Conservation (phyloP, 2,113 vertebrate genomes). For the Benitochromis conjunctus region DNA sequence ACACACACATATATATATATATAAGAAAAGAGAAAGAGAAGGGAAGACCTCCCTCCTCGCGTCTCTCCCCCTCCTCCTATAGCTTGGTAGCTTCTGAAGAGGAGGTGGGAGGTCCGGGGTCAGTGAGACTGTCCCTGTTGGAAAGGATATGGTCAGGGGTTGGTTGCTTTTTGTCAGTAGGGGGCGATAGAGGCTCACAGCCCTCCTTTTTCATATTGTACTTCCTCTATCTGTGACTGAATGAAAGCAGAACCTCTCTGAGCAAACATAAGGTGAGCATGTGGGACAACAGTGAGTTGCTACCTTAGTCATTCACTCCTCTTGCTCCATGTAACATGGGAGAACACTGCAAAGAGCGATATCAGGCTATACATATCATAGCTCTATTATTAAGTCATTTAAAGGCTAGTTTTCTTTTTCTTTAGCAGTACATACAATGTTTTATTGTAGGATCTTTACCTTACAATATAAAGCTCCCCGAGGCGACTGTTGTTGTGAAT, state of each 20-base stretch:
- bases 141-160: background rate
- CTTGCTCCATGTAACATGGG: background rate
- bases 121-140: constrained; percentile 20
- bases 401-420: background rate
- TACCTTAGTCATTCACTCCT: background rate
- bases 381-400: background rate
- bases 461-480: background rate
- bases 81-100: constrained; percentile 11
- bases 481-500: background rate
- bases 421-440: background rate
- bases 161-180: constrained; percentile 1
- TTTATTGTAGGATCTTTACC: background rate
- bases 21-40: constrained; percentile 70
- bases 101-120: constrained; percentile 68
- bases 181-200: constrained; percentile 26
- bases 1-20: constrained; percentile 24
- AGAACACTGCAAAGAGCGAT: background rate
- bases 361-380: background rate
- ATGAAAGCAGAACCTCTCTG: constrained; percentile 8
- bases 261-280: constrained; percentile 53
- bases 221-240: background rate
- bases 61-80: constrained; percentile 19
- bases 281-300: constrained; percentile 38
- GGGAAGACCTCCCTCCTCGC: constrained; percentile 21
- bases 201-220: background rate